Percentiles rank a stretch among this genome's conserved stretches.
phyloP scores from a whole-genome alignment of 2,113 vertebrate genomes.

The Seriola rivoliana region DNA sequence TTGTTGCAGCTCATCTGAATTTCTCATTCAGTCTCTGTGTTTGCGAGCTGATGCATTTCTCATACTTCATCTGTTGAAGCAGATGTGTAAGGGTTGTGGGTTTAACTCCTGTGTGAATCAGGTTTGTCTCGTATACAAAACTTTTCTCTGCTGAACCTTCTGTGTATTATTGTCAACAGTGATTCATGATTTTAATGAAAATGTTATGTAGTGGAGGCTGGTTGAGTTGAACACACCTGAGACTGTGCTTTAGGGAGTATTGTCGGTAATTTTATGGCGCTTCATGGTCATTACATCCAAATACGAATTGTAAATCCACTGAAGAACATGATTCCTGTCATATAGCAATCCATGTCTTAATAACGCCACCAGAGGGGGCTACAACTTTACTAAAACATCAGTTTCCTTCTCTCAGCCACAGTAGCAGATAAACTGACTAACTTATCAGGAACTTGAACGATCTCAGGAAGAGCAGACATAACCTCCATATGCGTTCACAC shows the following conservation, averaged over 20 bases:
- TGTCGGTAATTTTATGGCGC: background rate
- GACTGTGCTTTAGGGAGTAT: background rate
- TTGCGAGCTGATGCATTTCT: too few relatives aligned
- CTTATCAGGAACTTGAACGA: background rate
- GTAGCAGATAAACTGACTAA: background rate
- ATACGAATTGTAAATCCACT: background rate
- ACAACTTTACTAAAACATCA: background rate
- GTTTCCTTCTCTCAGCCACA: background rate
- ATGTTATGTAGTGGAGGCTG: background rate
- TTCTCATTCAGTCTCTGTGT: background rate
- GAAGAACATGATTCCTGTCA: background rate
- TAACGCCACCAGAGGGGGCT: slow-evolving; percentile 31
- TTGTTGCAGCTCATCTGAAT: too few relatives aligned
- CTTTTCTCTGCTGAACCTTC: too few relatives aligned
- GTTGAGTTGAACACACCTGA: background rate
- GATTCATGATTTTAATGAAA: background rate
- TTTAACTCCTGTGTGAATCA: too few relatives aligned
- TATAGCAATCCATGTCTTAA: rapidly evolving
- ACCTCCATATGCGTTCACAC: too few relatives aligned
- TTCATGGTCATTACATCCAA: background rate
- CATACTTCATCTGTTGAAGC: too few relatives aligned
- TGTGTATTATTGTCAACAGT: background rate
- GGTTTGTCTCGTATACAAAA: too few relatives aligned
- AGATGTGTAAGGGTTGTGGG: too few relatives aligned
- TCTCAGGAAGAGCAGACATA: background rate